Conservation (phyloP, 2,797 vertebrate genomes). For the Crypturellus tataupa region DNA sequence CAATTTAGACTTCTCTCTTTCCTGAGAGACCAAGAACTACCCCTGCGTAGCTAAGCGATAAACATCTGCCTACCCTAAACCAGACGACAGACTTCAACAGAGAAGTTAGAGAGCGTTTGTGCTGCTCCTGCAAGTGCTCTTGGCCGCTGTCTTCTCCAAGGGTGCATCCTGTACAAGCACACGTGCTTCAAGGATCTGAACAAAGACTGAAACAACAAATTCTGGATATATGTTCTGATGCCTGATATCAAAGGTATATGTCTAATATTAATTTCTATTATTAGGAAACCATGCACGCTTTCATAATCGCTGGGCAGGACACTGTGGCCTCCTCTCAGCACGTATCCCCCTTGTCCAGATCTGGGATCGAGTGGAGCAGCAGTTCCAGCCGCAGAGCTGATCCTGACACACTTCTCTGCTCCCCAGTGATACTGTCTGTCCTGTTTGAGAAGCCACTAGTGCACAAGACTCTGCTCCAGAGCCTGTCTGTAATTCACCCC, state of each 20-base stretch:
- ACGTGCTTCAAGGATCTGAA: not conserved
- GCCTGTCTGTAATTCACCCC: not conserved
- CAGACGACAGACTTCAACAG: not conserved
- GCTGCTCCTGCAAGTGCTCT: not conserved
- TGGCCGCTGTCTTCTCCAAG: not conserved
- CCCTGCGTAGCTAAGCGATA: rapidly evolving
- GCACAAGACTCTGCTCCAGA: not conserved
- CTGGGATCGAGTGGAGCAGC: not conserved
- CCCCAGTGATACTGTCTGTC: not conserved
- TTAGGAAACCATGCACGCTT: not conserved
- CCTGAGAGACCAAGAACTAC: not conserved
- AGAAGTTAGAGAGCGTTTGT: not conserved
- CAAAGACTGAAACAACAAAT: not conserved
- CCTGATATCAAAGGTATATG: too few species aligned
- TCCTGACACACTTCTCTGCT: not conserved
- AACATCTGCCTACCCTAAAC: not conserved
- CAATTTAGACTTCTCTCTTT: not conserved
- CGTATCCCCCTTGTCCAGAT: not conserved
- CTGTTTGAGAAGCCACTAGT: not conserved
- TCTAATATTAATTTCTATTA: too few species aligned
- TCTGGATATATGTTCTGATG: not conserved
- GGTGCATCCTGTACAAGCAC: not conserved
- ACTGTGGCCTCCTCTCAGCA: too few species aligned
- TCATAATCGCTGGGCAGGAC: not conserved
- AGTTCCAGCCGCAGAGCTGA: not conserved